Percentiles rank a stretch among this genome's conserved stretches.
Evolutionary conservation across 2,888 invertebrate genomes (phyloP).

Genomic region (Mythimna pallens): DNA sequence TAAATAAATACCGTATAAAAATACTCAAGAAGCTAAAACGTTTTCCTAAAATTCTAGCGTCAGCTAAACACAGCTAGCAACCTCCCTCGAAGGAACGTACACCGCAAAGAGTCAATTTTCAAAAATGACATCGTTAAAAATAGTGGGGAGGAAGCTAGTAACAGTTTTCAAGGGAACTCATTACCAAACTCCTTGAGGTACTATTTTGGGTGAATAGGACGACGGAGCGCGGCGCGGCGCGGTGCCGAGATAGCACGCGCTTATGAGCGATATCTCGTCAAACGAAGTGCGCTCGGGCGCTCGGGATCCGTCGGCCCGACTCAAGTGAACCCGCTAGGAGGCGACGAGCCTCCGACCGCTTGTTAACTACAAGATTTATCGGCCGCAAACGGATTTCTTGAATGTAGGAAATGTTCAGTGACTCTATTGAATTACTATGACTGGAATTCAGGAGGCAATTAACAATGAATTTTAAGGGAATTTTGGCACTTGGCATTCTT

Average conservation of each 20-base stretch:
- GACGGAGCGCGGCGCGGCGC: conserved; percentile 78
- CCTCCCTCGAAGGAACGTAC: conserved; percentile 39
- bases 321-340: conserved; percentile 40
- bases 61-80: conserved; percentile 40
- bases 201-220: conserved; percentile 88
- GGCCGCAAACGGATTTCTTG: conserved; percentile 46
- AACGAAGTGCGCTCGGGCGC: conserved; percentile 82
- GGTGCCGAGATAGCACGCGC: conserved; percentile 83
- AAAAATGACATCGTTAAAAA: conserved; percentile 84
- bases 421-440: conserved; percentile 27
- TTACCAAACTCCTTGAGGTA: conserved; percentile 89
- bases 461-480: not conserved
- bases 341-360: conserved; percentile 43
- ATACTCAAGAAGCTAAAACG: conserved; percentile 2
- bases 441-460: conserved; percentile 18
- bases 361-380: conserved; percentile 63
- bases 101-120: conserved; percentile 77
- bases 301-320: conserved; percentile 48
- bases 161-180: conserved; percentile 86
- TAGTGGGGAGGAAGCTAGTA: conserved; percentile 79
- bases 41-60: conserved; percentile 27
- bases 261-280: conserved; percentile 88
- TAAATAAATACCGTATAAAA: not conserved
- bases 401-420: conserved; percentile 47
- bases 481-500: not conserved